These are phyloP conservation scores for Tylochromis polylepis DNA, from an alignment of 2,113 vertebrate genomes.

Conservation along the genomic window DNA sequence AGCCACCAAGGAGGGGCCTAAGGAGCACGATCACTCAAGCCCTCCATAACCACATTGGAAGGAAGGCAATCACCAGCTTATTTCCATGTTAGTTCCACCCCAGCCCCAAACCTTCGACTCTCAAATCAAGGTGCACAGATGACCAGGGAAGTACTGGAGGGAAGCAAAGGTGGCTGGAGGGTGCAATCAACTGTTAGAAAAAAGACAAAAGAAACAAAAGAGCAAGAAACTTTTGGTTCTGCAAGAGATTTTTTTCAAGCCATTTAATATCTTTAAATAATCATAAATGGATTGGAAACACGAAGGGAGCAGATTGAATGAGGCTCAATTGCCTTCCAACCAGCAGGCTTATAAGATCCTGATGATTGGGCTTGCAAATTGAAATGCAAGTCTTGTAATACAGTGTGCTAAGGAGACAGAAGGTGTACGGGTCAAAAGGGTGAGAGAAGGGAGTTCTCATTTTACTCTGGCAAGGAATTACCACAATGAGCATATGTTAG, in stretches of 20 bases:
- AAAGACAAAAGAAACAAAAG: not conserved
- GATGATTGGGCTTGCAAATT: slow-evolving; percentile 49
- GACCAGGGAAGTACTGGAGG: slow-evolving; percentile 32
- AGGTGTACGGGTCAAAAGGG: slow-evolving; percentile 24
- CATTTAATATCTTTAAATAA: slow-evolving; percentile 44
- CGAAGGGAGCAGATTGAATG: slow-evolving; percentile 14
- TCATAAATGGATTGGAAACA: slow-evolving; percentile 42
- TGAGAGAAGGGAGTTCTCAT: slow-evolving; percentile 32
- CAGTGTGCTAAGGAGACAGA: slow-evolving; percentile 13
- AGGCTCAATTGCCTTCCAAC: slow-evolving; percentile 26
- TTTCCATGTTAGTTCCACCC: slow-evolving; percentile 54
- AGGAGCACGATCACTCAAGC: slow-evolving; percentile 51
- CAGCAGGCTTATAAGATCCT: slow-evolving; percentile 24
- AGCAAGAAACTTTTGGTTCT: not conserved
- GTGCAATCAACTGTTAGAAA: slow-evolving; percentile 41
- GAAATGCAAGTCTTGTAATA: slow-evolving; percentile 43
- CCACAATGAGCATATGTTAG: slow-evolving; percentile 57
- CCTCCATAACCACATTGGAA: slow-evolving; percentile 51
- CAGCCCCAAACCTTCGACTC: slow-evolving; percentile 15
- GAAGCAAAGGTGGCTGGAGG: slow-evolving; percentile 16
- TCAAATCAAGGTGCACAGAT: slow-evolving; percentile 65
- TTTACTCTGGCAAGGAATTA: slow-evolving; percentile 39
- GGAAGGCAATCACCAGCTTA: slow-evolving; percentile 69
- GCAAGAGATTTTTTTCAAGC: not conserved
- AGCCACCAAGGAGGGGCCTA: slow-evolving; percentile 59